Percentiles rank a stretch among this genome's conserved stretches.
These are phyloP conservation scores for Merops nubicus DNA, from an alignment of 2,113 vertebrate genomes.

Conservation along the genomic window DNA sequence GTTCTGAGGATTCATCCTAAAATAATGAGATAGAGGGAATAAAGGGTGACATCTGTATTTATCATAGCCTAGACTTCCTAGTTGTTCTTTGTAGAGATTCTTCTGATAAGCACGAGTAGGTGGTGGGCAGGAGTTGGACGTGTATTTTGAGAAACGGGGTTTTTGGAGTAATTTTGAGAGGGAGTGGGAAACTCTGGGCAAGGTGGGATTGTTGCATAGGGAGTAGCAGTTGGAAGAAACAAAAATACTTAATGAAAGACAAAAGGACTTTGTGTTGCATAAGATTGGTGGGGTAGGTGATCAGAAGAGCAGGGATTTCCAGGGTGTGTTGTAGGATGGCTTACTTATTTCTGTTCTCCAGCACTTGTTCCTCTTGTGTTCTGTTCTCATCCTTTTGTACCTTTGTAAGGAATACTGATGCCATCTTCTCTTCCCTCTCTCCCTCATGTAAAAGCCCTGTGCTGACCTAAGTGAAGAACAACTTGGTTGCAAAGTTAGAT, in stretches of 20 bases:
- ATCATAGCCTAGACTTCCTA: neutral
- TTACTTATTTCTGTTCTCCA: neutral
- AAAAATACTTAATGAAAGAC: neutral
- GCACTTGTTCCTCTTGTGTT: neutral
- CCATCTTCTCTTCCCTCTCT: neutral
- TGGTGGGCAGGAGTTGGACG: neutral
- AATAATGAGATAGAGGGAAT: too few relatives aligned
- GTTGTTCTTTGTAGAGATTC: neutral
- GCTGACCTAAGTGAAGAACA: neutral
- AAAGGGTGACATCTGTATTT: neutral
- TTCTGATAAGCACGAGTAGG: neutral
- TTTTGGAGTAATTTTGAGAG: neutral
- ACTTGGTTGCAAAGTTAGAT: neutral
- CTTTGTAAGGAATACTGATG: neutral
- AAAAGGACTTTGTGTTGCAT: neutral
- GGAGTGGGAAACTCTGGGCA: neutral
- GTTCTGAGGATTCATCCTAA: neutral
- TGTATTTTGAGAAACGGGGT: neutral
- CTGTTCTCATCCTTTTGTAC: neutral
- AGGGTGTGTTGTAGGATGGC: neutral
- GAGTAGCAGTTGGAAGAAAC: neutral
- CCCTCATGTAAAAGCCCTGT: fast-evolving
- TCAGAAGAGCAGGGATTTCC: neutral
- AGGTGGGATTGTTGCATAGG: neutral
- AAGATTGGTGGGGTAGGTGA: neutral